phyloP scores from a whole-genome alignment of 2,888 invertebrate species.

The Aporophyla nigra region DNA sequence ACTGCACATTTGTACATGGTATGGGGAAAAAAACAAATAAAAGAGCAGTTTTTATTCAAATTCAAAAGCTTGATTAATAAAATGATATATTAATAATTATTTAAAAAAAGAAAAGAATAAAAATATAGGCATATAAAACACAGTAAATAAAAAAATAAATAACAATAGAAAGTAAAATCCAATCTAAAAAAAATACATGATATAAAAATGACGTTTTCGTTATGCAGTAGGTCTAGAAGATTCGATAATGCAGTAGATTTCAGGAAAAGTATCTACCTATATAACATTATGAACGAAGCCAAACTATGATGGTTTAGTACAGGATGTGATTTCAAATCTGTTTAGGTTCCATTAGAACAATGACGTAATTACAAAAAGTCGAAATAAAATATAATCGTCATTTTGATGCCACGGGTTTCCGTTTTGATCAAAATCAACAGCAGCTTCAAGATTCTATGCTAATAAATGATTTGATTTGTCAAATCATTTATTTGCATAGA shows the following conservation, averaged over 20 bases:
- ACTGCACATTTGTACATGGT: not conserved
- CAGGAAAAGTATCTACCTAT: not conserved
- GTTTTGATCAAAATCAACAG: not conserved
- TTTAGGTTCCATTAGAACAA: not conserved
- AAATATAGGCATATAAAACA: no score
- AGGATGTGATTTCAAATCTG: not conserved
- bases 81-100: not conserved
- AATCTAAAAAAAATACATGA: constrained; percentile 6
- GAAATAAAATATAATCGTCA: not conserved
- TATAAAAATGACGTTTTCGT: not conserved
- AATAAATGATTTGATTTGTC: no score
- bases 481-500: no score
- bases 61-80: not conserved
- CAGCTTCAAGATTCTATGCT: no score
- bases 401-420: not conserved
- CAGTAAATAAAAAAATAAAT: not conserved
- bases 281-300: not conserved
- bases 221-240: not conserved
- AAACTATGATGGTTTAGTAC: not conserved
- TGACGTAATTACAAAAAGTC: not conserved
- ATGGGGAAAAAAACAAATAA: not conserved
- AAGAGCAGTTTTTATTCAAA: not conserved
- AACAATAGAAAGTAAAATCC: constrained; percentile 1
- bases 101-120: not conserved
- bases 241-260: no score